Conservation (phyloP, 2,797 vertebrate species). For the Calcarius lapponicus region DNA sequence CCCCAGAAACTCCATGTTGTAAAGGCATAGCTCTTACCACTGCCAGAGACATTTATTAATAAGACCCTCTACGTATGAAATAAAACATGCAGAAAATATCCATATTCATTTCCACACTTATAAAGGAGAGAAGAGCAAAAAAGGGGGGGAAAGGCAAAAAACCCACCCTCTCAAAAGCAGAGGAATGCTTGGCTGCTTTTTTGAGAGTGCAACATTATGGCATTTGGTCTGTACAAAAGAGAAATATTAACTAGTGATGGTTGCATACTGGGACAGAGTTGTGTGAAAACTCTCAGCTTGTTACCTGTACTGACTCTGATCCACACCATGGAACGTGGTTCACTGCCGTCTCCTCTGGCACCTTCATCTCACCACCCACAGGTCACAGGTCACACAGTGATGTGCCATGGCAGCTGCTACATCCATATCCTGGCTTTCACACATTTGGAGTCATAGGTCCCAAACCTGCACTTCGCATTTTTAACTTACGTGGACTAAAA, state of each 20-base stretch:
- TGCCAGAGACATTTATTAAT: background rate
- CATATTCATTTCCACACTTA: background rate
- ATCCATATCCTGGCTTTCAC: background rate
- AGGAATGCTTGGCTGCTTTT: background rate
- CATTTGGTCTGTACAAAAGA: background rate
- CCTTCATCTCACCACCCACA: fast-evolving
- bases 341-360: background rate
- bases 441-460: background rate
- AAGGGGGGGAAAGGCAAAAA: fast-evolving
- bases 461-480: background rate
- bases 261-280: background rate
- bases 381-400: background rate
- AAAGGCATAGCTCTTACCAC: constrained; percentile 4
- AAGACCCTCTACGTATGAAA: background rate
- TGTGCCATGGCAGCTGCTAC: too few species aligned
- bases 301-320: background rate
- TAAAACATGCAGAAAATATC: background rate
- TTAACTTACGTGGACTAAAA: background rate
- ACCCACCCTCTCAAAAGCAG: background rate
- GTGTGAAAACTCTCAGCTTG: background rate
- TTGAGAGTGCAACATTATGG: background rate
- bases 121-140: background rate
- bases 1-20: background rate
- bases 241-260: background rate
- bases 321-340: fast-evolving